Evolutionary conservation across 2,113 vertebrate species (phyloP).

Genomic region (Andinoacara biseriatus): DNA sequence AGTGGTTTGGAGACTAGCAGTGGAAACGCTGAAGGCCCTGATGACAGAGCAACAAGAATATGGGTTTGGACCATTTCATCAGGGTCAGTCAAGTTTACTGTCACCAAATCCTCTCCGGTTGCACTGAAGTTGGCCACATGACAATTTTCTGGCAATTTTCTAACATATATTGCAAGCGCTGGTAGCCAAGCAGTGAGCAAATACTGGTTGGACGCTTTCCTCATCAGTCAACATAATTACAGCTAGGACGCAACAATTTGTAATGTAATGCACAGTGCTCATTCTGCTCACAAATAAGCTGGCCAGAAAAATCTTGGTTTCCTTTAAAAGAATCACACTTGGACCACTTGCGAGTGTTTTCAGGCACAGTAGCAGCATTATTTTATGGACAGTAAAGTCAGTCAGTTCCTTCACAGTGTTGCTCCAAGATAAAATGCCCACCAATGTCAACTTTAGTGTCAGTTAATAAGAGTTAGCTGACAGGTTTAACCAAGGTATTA

Average conservation of each 20-base stretch:
- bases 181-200: constrained; percentile 30
- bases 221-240: constrained; percentile 40
- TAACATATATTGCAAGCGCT: constrained; percentile 22
- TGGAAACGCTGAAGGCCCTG: constrained; percentile 50
- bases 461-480: not conserved
- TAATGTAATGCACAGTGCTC: not conserved
- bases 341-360: not conserved
- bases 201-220: constrained; percentile 29
- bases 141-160: constrained; percentile 36
- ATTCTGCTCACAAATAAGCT: not conserved
- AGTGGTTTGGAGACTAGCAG: constrained; percentile 57
- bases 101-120: constrained; percentile 40
- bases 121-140: constrained; percentile 17
- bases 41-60: constrained; percentile 44
- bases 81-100: constrained; percentile 55
- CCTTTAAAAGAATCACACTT: not conserved
- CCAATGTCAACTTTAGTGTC: not conserved
- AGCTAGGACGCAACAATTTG: constrained; percentile 16
- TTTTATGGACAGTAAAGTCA: not conserved
- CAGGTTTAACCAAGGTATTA: not conserved
- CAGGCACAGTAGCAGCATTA: not conserved
- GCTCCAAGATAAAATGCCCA: not conserved
- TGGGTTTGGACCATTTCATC: constrained; percentile 36
- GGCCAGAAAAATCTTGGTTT: not conserved
- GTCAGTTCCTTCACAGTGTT: not conserved